Base-by-base conservation (phyloP, 2,888 invertebrate genomes). In the Aphodius sticticus region DNA sequence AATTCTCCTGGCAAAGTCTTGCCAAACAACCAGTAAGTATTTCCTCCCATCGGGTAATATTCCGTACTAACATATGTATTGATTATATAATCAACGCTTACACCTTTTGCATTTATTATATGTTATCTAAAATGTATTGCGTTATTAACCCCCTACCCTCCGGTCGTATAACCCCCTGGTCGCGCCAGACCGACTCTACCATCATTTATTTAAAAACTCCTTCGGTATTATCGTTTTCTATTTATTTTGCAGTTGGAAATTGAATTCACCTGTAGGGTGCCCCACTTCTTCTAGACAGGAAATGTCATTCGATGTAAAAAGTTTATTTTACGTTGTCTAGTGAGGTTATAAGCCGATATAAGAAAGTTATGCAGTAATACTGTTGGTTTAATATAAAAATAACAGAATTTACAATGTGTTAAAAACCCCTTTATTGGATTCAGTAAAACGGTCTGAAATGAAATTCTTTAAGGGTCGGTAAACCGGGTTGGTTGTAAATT, bases 1-100 rank as follows among this genome's bases (percentile, higher is more conserved):
- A 95, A 90, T 96, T 96, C 89, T 95, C 95, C 86, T 96, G 96
- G 96, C 95, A 96, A 87, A 94, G 95, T 84, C 91, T 96, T 76
- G 92, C 93, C 70, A 92, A 93, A 84, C 91, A 92, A 89, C 94
- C 95, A 90, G 96, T 96, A 90, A 92, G 93, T 75, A 70, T 35
- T 15, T 35, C 15, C 15, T 15, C 14, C 14, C 69, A 15, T 14
- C 69, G 69, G 69, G 14, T 2, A 69, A 16, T 14, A 12, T 16
- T 26, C 71, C 74, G 35, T 9, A 53, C 53, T 37, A 12, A 35
- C 74, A 35, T 69, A 35, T n/a, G 16, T 77, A 77, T 69, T 69
- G 77, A 69, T 76, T 69, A 76, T 76, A 69, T 77, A 77, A 69
- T 74, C 74, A 74, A 37, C 37, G 74, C 74, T 74, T 74, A 74